Conservation (phyloP, 2,888 invertebrate species). For the Noctua janthe region DNA sequence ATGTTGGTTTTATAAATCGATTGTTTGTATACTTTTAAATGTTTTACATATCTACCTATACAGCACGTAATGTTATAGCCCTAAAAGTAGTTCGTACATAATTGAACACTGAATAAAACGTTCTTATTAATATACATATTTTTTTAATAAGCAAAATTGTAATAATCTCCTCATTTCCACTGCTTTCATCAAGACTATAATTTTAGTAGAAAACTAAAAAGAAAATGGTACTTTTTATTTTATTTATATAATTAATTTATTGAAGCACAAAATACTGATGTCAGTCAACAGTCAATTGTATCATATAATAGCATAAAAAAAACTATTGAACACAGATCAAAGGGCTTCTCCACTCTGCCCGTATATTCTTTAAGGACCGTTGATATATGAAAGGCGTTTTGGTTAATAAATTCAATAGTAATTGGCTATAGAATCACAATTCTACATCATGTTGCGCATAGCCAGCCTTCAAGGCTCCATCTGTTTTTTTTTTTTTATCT, state of each 20-base stretch:
- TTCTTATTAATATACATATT: not conserved
- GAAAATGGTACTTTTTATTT: not conserved
- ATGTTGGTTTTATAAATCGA: conserved; percentile 55
- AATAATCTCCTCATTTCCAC: not conserved
- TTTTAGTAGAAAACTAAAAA: not conserved
- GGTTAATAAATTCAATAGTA: not conserved
- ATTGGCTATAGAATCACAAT: not conserved
- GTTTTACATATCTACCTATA: not conserved
- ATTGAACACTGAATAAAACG: not conserved
- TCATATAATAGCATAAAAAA: not conserved
- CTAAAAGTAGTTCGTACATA: not conserved
- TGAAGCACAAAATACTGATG: not conserved
- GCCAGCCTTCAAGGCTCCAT: not conserved
- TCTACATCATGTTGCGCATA: not conserved
- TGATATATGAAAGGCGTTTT: not conserved
- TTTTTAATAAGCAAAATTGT: not conserved
- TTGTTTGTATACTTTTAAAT: conserved; percentile 45
- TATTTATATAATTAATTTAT: not conserved
- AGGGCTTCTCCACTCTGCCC: not conserved
- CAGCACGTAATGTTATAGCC: not conserved
- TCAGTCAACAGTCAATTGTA: not conserved
- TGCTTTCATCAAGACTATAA: not conserved
- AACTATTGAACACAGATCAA: not conserved
- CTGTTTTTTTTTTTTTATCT: not conserved
- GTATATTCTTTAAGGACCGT: not conserved